These are phyloP conservation scores for Picus viridis DNA, from an alignment of 2,797 vertebrate species.

Conservation along the genomic window DNA sequence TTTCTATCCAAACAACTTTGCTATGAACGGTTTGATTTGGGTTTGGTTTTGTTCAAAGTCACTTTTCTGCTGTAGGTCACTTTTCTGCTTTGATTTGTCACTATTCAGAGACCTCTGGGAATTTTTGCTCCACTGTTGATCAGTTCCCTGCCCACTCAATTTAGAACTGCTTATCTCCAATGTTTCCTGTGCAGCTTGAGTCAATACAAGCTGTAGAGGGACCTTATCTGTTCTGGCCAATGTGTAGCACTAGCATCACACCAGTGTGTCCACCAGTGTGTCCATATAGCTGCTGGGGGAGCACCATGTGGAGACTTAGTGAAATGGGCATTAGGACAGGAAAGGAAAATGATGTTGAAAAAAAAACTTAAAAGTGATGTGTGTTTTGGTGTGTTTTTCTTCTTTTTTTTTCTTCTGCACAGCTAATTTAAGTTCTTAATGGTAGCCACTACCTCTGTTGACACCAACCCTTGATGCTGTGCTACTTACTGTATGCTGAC, in stretches of 20 bases:
- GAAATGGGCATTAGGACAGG: background rate
- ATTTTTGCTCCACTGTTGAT: background rate
- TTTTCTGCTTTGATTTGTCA: background rate
- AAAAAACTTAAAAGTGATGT: background rate
- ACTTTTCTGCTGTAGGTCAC: background rate
- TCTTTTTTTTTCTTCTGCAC: background rate
- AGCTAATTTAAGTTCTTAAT: background rate
- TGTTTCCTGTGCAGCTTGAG: background rate
- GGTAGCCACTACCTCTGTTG: background rate
- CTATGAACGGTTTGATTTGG: background rate
- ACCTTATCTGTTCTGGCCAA: background rate
- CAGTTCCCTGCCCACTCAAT: background rate
- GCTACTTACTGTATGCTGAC: background rate
- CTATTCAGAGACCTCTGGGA: background rate
- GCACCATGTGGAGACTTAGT: background rate
- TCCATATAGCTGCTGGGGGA: background rate
- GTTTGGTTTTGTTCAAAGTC: background rate
- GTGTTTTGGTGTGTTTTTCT: background rate
- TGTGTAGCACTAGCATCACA: background rate
- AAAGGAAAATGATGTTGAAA: background rate
- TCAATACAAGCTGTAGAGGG: background rate
- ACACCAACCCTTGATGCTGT: background rate
- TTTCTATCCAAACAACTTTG: background rate
- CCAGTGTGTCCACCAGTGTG: accelerated
- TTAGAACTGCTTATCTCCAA: background rate